phyloP scores from a whole-genome alignment of 2,888 invertebrate species.

The Melanophora roralis region DNA sequence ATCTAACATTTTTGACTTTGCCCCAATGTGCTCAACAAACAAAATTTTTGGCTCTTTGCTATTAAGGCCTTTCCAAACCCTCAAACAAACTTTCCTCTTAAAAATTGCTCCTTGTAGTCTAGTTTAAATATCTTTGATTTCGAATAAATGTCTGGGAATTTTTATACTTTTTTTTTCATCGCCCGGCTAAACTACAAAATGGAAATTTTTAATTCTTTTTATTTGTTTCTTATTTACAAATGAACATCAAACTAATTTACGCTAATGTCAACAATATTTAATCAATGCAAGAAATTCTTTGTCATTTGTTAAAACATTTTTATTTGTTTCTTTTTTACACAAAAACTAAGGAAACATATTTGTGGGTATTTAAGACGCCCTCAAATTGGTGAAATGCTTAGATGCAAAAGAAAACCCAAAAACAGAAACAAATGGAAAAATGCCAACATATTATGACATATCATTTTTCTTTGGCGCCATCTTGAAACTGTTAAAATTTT shows the following conservation, averaged over 20 bases:
- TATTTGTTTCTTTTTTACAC: background rate
- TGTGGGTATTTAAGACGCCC: slow-evolving; percentile 47
- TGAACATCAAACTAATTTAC: slow-evolving; percentile 58
- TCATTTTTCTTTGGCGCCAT: slow-evolving; percentile 68
- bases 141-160: slow-evolving; percentile 55
- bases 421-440: slow-evolving; percentile 33
- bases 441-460: slow-evolving; percentile 66
- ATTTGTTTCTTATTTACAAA: slow-evolving; percentile 55
- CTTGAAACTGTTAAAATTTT: slow-evolving; percentile 61
- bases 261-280: slow-evolving; percentile 47
- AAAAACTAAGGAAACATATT: background rate
- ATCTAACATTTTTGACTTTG: no score
- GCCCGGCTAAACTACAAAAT: slow-evolving; percentile 36
- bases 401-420: slow-evolving; percentile 38
- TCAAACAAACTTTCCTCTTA: background rate
- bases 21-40: no score
- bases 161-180: slow-evolving; percentile 5
- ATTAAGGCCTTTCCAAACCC: no score
- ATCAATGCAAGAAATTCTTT: slow-evolving; percentile 25
- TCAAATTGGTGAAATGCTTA: slow-evolving; percentile 30
- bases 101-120: slow-evolving; percentile 13
- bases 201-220: slow-evolving; percentile 57
- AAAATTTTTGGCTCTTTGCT: no score
- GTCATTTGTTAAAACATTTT: slow-evolving; percentile 19
- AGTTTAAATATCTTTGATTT: slow-evolving; percentile 1